Evolutionary conservation across 1,140 invertebrate genomes (phyloP).

Genomic region (Eciton burchellii): DNA sequence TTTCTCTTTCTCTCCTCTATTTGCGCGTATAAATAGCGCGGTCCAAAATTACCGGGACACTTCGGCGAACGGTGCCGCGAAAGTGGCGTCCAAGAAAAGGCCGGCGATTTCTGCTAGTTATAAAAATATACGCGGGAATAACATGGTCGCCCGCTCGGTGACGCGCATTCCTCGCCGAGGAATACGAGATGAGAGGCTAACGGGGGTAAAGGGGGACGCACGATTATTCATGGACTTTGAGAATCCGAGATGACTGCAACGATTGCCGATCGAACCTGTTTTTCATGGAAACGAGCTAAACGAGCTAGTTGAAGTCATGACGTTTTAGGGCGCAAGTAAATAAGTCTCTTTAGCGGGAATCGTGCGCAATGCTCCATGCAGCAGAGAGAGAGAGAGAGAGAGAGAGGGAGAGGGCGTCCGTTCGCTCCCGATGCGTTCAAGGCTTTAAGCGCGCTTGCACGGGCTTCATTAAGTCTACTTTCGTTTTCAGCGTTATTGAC

Average conservation of each 20-base stretch:
- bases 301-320: not conserved
- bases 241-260: not conserved
- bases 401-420: too few species aligned
- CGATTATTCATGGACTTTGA: constrained; percentile 8
- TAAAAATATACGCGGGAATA: constrained; percentile 41
- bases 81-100: constrained; percentile 59
- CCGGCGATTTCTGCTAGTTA: constrained; percentile 35
- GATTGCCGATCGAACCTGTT: not conserved
- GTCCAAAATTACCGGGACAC: constrained; percentile 76
- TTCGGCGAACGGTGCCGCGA: constrained; percentile 70
- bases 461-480: not conserved
- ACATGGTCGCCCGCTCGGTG: constrained; percentile 8
- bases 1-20: constrained; percentile 56
- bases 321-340: not conserved
- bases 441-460: not conserved
- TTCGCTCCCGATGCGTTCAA: not conserved
- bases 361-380: not conserved
- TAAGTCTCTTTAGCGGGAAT: constrained; percentile 5
- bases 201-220: not conserved
- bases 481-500: constrained; percentile 3
- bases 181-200: constrained; percentile 1
- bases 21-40: constrained; percentile 77
- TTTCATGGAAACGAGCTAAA: constrained; percentile 1
- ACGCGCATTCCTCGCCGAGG: constrained; percentile 20
- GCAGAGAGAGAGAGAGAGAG: too few species aligned